Percentiles rank a stretch among this genome's conserved stretches.
These are phyloP conservation scores for Falco peregrinus DNA, from an alignment of 2,797 vertebrate species.

Conservation along the genomic window DNA sequence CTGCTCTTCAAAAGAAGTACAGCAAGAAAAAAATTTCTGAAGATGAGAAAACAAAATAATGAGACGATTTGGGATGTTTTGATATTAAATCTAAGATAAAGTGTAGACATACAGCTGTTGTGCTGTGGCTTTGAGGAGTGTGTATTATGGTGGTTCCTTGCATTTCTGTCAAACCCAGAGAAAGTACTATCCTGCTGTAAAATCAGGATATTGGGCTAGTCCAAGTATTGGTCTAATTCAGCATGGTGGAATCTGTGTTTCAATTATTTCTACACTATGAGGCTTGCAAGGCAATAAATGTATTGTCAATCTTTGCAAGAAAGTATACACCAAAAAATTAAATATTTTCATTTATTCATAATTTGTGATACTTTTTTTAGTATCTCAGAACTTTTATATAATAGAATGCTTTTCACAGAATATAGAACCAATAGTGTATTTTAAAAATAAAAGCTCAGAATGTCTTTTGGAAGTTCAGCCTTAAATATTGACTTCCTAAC, in stretches of 20 bases:
- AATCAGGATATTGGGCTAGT: background rate
- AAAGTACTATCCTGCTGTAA: background rate
- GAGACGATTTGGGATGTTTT: background rate
- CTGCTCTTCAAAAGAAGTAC: background rate
- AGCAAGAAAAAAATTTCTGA: background rate
- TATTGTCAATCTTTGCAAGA: background rate
- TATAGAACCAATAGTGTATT: background rate
- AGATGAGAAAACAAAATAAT: background rate
- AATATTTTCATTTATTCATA: background rate
- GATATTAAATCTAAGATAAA: background rate
- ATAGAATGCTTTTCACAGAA: background rate
- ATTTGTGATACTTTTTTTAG: background rate
- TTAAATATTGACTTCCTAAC: background rate
- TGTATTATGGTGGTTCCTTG: background rate
- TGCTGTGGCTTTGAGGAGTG: background rate
- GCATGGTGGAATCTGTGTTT: background rate
- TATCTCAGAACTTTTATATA: background rate
- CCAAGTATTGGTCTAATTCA: background rate
- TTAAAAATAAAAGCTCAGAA: background rate
- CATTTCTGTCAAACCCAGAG: background rate
- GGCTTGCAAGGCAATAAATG: background rate
- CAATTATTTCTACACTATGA: background rate
- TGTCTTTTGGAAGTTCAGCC: background rate
- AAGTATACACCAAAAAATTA: background rate
- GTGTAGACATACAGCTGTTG: background rate